Conservation (phyloP, 2,113 vertebrate species). For the Tetrao urogallus region DNA sequence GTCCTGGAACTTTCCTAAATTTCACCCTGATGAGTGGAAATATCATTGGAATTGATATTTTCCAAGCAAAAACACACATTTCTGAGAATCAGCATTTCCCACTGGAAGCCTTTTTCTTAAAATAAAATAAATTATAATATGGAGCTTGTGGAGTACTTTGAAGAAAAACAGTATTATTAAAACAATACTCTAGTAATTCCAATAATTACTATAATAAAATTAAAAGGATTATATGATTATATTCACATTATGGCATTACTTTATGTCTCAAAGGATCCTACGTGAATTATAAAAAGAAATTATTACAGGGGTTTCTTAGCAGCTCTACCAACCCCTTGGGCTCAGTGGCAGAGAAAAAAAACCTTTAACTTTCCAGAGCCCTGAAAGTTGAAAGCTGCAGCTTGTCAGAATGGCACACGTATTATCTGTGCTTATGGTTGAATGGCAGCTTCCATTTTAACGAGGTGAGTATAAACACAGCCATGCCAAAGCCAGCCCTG, state of each 20-base stretch:
- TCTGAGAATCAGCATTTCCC: background rate
- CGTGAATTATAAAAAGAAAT: background rate
- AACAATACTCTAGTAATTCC: background rate
- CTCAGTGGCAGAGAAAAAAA: background rate
- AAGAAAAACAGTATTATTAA: slow-evolving; percentile 13
- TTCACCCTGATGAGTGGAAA: background rate
- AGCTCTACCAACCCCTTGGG: background rate
- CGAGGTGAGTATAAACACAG: background rate
- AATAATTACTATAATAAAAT: slow-evolving; percentile 17
- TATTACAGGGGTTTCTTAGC: background rate
- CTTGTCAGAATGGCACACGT: background rate
- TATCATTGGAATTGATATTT: background rate
- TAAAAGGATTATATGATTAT: background rate
- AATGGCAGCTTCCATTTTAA: background rate
- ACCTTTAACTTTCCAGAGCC: background rate
- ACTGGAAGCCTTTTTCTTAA: background rate
- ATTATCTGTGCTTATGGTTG: background rate
- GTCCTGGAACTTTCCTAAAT: background rate
- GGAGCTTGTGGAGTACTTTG: background rate
- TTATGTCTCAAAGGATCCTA: background rate
- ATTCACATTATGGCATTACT: background rate
- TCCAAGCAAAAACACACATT: background rate
- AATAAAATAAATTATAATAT: background rate
- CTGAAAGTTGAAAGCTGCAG: background rate
- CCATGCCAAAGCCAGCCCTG: background rate